These are phyloP conservation scores for Drosophila seclusa DNA, from an alignment of 2,888 invertebrate species.

Conservation along the genomic window DNA sequence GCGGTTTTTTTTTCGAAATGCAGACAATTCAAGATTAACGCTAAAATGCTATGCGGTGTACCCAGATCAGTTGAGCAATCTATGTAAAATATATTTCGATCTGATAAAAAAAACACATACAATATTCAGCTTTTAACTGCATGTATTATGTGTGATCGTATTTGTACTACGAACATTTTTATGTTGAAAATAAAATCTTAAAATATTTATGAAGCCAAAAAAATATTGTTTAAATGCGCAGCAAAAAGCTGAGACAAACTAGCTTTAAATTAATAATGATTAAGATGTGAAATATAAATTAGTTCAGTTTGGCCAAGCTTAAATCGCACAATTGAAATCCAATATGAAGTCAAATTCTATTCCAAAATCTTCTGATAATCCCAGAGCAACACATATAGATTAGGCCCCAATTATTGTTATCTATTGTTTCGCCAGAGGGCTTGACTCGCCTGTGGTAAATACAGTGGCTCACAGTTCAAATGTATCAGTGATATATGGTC, in stretches of 20 bases:
- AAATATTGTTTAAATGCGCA: neutral
- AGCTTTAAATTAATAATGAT: neutral
- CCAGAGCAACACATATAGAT: neutral
- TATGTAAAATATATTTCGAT: constrained; percentile 27
- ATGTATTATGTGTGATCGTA: constrained; percentile 48
- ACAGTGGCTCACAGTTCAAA: no score
- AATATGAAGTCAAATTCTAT: neutral
- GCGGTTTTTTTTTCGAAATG: constrained; percentile 22
- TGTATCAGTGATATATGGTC: no score
- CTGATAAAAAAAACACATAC: constrained; percentile 22
- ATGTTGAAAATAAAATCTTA: constrained; percentile 53
- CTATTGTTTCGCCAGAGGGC: neutral
- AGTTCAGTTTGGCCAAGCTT: neutral
- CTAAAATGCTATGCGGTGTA: constrained; percentile 33
- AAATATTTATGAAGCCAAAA: constrained; percentile 49
- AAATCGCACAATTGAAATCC: neutral
- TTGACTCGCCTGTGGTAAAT: neutral
- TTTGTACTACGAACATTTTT: constrained; percentile 54
- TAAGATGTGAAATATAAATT: neutral
- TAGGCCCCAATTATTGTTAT: neutral
- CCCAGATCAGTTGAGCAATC: constrained; percentile 29
- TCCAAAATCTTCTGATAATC: neutral
- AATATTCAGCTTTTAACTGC: constrained; percentile 42
- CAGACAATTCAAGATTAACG: constrained; percentile 30
- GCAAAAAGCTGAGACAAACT: neutral